A percentile compares a stretch with the other conserved stretches of the same genome.
These are phyloP conservation scores for Actenoides hombroni DNA, from an alignment of 2,113 vertebrate genomes.

Conservation along the genomic window DNA sequence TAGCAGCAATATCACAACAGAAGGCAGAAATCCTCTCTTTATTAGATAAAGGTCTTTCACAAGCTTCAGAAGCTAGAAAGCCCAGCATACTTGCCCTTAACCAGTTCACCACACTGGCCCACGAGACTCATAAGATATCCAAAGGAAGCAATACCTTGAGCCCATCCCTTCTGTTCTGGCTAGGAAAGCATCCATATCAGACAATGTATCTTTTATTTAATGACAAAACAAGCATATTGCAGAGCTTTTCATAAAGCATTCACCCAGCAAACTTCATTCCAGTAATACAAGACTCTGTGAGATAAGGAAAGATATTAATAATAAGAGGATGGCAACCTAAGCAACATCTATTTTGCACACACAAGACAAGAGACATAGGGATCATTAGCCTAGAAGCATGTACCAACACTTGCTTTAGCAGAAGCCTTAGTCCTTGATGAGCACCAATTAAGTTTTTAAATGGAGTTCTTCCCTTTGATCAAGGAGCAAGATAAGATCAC, in stretches of 20 bases:
- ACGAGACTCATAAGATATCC: not conserved
- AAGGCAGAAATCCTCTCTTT: not conserved
- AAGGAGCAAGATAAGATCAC: constrained; percentile 37
- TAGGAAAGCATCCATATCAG: not conserved
- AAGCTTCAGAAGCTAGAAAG: not conserved
- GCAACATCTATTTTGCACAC: not conserved
- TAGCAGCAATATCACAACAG: not conserved
- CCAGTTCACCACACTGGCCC: not conserved
- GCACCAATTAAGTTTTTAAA: constrained; percentile 23
- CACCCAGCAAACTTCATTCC: not conserved
- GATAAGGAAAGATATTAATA: not conserved
- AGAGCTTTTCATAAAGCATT: not conserved
- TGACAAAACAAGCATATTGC: not conserved
- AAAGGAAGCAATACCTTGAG: not conserved
- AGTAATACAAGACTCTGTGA: not conserved
- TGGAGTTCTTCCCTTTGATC: constrained; percentile 50
- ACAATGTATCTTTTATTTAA: not conserved
- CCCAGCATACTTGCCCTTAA: not conserved
- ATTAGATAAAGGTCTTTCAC: not conserved
- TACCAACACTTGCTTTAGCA: constrained; percentile 44
- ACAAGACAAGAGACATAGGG: constrained; percentile 1
- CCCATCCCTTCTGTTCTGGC: not conserved
- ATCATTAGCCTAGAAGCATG: not conserved
- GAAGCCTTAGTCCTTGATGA: constrained; percentile 26
- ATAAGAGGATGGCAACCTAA: constrained; percentile 12